phyloP scores from a whole-genome alignment of 2,113 vertebrate species.

The Anser cygnoides region DNA sequence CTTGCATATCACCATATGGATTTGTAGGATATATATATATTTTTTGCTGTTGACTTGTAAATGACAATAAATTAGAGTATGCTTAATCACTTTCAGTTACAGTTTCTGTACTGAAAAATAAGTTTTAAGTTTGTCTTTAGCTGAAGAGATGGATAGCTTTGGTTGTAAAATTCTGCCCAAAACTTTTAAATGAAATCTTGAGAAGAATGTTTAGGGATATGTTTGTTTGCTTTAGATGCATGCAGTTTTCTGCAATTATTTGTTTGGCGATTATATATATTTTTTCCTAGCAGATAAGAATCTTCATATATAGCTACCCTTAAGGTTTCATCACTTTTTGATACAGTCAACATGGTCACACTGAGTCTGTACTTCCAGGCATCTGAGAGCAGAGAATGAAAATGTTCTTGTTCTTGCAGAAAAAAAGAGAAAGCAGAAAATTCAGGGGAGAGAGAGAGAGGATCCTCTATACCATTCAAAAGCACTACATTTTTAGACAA shows the following conservation, averaged over 20 bases:
- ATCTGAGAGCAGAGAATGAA: not conserved
- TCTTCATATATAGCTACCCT: not conserved
- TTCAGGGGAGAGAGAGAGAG: not conserved
- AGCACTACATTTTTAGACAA: not conserved
- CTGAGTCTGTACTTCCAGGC: not conserved
- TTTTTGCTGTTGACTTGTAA: slow-evolving; percentile 14
- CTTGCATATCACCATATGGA: slow-evolving; percentile 39
- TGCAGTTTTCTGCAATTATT: not conserved
- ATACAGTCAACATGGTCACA: not conserved
- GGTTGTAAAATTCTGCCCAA: not conserved
- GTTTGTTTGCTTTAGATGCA: not conserved
- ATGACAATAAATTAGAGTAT: not conserved
- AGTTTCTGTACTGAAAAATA: not conserved
- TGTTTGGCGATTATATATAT: not conserved
- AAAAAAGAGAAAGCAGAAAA: not conserved
- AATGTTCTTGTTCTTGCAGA: not conserved
- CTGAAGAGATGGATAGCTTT: not conserved
- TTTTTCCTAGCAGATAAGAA: not conserved
- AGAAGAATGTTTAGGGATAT: not conserved
- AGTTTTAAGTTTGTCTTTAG: not conserved
- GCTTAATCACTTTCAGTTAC: not conserved
- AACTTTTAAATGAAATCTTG: not conserved
- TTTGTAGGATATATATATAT: not conserved
- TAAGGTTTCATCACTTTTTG: not conserved
- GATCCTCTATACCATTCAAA: not conserved